Evolutionary conservation across 2,113 vertebrate species (phyloP), one percentile per base, ranked within the genome.

Genomic region (Halichoeres trimaculatus): DNA sequence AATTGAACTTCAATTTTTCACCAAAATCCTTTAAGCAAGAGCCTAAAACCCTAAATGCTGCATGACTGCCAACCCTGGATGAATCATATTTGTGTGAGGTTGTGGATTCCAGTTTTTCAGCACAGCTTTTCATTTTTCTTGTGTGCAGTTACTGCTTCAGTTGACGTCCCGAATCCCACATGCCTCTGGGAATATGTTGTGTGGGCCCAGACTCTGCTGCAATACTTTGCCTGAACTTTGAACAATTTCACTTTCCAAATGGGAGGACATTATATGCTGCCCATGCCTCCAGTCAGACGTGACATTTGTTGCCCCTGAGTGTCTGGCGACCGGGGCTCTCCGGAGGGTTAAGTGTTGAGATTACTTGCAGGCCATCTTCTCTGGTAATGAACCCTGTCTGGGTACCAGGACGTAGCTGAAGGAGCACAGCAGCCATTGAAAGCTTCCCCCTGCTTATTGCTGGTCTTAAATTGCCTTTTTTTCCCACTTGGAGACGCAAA

Each of bases 341-440:
- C 52, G 23, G 85, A 73, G 86, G 80, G 74, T 84, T 85, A 81
- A 86, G 76, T 83, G 80, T 61, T 70, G 47, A 58, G 76, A 86
- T 83, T 70, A 81, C 73, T 84, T 67, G 47, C 70, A 50, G 58
- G 70, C 78, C 78, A 74, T 90, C 65, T 83, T 87, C 59, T 66
- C 68, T 67, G 79, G 76, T 85, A 90, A 90, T 87, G 77, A 90
- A 79, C 78, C 85, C 79, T 74, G 77, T 75, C 74, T 76, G 51
- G 58, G 56, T 57, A 78, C 71, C 62, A 74, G 56, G 78, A 82
- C 76, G 80, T 24, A 74, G 62, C 77, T 69, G 69, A 63, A 57
- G 57, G 60, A 61, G 24, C 47, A 43, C 70, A 51, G 74, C 17
- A 5, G 47, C 51, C 41, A 68, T 14, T 52, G 52, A 41, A 76